These are phyloP conservation scores for Eretmochelys imbricata DNA, from an alignment of 2,113 vertebrate genomes.

Conservation along the genomic window DNA sequence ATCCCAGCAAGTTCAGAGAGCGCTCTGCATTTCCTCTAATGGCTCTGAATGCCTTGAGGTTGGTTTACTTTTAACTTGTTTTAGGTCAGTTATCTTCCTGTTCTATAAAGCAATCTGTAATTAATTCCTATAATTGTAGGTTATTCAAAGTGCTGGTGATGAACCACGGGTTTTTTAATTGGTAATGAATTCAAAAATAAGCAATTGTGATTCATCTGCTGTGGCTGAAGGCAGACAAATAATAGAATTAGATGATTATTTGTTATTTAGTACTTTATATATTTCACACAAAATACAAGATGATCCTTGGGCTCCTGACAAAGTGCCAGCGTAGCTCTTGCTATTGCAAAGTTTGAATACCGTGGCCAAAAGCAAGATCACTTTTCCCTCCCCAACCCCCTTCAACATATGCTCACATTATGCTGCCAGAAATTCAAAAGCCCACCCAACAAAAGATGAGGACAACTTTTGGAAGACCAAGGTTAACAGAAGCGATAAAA, in stretches of 20 bases:
- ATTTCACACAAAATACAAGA: conserved; percentile 11
- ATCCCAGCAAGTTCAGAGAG: not conserved
- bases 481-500: not conserved
- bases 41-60: not conserved
- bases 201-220: not conserved
- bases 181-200: not conserved
- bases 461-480: not conserved
- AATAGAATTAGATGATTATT: not conserved
- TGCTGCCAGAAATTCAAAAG: conserved; percentile 1
- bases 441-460: not conserved
- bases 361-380: not conserved
- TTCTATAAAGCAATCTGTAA: not conserved
- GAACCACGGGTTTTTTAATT: not conserved
- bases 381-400: not conserved
- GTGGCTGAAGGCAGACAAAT: not conserved
- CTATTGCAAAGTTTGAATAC: not conserved
- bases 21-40: not conserved
- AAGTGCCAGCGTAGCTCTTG: not conserved
- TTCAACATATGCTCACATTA: not conserved
- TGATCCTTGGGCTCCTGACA: not conserved
- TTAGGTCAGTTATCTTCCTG: not conserved
- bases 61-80: not conserved
- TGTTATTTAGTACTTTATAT: not conserved
- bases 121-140: not conserved
- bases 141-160: not conserved